Conservation (phyloP, 2,113 vertebrate genomes). For the Rhynchomys soricoides region DNA sequence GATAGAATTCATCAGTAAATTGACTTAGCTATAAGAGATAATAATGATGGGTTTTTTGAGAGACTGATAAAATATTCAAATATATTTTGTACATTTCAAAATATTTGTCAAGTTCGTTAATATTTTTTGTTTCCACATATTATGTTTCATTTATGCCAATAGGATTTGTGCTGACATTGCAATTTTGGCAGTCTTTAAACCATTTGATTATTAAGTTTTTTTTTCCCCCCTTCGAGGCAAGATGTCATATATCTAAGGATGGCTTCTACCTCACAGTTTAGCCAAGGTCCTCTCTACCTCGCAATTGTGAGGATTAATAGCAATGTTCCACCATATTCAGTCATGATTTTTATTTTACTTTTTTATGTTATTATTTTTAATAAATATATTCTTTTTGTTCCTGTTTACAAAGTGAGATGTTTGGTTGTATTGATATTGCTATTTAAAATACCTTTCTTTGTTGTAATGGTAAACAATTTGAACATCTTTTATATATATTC, state of each 20-base stretch:
- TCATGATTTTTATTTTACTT: not conserved
- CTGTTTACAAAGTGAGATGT: too few relatives aligned
- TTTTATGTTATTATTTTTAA: not conserved
- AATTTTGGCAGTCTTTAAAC: not conserved
- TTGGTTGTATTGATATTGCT: not conserved
- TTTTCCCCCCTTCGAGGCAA: not conserved
- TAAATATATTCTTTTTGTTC: not conserved
- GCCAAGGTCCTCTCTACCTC: not conserved
- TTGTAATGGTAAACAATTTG: too few relatives aligned
- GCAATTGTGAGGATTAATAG: too few relatives aligned
- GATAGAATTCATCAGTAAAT: not conserved
- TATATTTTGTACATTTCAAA: not conserved
- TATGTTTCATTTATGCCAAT: not conserved
- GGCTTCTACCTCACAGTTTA: not conserved
- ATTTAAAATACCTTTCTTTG: not conserved
- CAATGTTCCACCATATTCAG: too few relatives aligned
- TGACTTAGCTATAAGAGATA: not conserved
- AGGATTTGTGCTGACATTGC: not conserved
- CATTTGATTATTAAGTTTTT: not conserved
- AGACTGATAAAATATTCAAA: not conserved
- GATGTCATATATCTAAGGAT: not conserved
- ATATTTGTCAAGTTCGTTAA: not conserved
- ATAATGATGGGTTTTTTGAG: not conserved
- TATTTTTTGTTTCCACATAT: not conserved
- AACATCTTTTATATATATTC: too few relatives aligned